Conservation (phyloP, 2,113 vertebrate genomes). For the Charina bottae region DNA sequence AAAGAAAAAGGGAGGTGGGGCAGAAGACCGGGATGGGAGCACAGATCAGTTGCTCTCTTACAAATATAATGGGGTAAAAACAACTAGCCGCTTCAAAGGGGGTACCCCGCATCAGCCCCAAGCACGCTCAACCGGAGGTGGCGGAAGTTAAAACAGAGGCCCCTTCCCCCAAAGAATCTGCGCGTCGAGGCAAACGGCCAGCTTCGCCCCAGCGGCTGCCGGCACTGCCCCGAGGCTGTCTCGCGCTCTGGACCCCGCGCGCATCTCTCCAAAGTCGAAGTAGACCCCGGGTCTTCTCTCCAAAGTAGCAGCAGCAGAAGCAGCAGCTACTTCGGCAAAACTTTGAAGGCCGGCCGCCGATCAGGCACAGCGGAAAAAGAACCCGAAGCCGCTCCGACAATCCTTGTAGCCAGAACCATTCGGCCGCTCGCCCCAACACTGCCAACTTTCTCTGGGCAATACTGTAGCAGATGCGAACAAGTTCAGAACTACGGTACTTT, state of each 20-base stretch:
- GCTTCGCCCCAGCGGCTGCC: neutral
- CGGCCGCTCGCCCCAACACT: neutral
- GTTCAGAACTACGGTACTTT: neutral
- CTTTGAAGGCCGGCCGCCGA: constrained; percentile 47
- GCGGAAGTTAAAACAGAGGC: too few relatives aligned
- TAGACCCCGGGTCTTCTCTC: constrained; percentile 31
- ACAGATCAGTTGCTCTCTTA: constrained; percentile 77
- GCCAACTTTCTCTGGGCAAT: constrained; percentile 19
- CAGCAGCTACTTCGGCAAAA: neutral
- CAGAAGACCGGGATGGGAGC: constrained; percentile 68
- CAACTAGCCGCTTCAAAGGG: constrained; percentile 57
- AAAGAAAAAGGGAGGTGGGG: constrained; percentile 37
- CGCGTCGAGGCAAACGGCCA: neutral
- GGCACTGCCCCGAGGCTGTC: neutral
- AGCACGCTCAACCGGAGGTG: constrained; percentile 23
- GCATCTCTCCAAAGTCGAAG: constrained; percentile 15
- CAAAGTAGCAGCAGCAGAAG: neutral
- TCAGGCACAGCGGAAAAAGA: constrained; percentile 49
- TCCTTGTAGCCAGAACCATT: constrained; percentile 30
- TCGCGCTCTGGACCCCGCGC: neutral
- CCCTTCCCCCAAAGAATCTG: neutral
- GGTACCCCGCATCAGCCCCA: constrained; percentile 51
- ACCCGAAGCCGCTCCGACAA: constrained; percentile 54
- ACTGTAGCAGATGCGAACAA: neutral
- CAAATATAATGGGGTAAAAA: constrained; percentile 76